Conservation (phyloP, 2,888 invertebrate species). For the Cataglyphis altisquamis region DNA sequence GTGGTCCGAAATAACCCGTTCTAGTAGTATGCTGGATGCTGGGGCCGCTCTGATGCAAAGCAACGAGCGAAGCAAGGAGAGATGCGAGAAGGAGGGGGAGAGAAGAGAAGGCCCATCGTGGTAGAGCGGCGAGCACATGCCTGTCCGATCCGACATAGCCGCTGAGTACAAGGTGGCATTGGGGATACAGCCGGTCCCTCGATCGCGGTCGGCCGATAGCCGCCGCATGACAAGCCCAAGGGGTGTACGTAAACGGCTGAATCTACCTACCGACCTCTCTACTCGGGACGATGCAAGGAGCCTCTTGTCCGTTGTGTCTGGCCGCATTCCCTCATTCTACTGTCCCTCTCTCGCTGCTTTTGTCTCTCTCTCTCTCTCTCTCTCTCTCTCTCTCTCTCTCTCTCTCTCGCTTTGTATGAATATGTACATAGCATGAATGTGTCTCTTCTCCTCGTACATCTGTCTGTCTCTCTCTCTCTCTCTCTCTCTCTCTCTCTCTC, state of each 20-base stretch:
- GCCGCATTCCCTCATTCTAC: conserved; percentile 42
- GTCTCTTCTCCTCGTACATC: not conserved
- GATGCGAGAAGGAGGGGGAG: conserved; percentile 32
- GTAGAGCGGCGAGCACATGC: conserved; percentile 73
- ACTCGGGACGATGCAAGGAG: conserved; percentile 70
- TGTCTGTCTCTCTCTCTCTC: conserved; percentile 10
- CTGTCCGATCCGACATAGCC: conserved; percentile 76
- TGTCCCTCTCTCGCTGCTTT: conserved; percentile 18
- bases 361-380: not conserved
- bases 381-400: conserved; percentile 16
- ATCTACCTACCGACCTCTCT: conserved; percentile 73
- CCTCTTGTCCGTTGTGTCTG: conserved; percentile 69
- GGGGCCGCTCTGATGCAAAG: conserved; percentile 48
- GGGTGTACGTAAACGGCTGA: conserved; percentile 79
- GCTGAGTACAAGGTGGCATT: conserved; percentile 76
- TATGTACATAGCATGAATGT: conserved; percentile 19
- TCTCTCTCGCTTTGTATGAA: conserved; percentile 13
- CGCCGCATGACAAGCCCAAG: conserved; percentile 79
- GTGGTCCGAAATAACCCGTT: conserved; percentile 72
- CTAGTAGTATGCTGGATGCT: conserved; percentile 47
- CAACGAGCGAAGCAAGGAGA: conserved; percentile 11
- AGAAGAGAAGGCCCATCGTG: conserved; percentile 64
- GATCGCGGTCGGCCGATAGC: conserved; percentile 78
- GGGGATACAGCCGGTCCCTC: conserved; percentile 76
- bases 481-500: not conserved